These are phyloP conservation scores for Spisula solida DNA, from an alignment of 2,888 invertebrate genomes.

Conservation along the genomic window DNA sequence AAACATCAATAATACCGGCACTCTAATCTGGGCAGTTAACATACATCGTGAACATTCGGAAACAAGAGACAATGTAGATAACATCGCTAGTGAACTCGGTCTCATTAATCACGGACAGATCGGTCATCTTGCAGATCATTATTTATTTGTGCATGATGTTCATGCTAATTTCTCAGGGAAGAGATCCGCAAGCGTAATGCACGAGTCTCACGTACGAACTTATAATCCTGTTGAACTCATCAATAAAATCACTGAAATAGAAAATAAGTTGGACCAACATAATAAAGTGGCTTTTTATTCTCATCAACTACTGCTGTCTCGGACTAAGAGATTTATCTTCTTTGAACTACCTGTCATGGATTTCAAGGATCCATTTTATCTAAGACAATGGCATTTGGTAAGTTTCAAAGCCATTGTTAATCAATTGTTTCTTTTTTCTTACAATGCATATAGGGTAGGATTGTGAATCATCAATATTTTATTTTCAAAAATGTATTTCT, in stretches of 20 bases:
- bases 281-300: slow-evolving; percentile 79
- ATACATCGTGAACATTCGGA: slow-evolving; percentile 24
- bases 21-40: slow-evolving; percentile 63
- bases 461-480: too few species aligned
- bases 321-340: slow-evolving; percentile 71
- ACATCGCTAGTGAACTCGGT: slow-evolving; percentile 71
- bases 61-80: slow-evolving; percentile 16
- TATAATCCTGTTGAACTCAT: slow-evolving; percentile 32
- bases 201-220: slow-evolving; percentile 30
- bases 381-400: slow-evolving; percentile 86
- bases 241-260: slow-evolving; percentile 50
- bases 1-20: slow-evolving; percentile 44
- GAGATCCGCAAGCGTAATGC: slow-evolving; percentile 14
- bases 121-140: slow-evolving; percentile 62
- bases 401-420: slow-evolving; percentile 44
- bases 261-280: slow-evolving; percentile 72
- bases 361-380: slow-evolving; percentile 83
- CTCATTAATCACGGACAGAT: slow-evolving; percentile 73
- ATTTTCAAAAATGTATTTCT: too few species aligned
- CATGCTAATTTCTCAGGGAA: slow-evolving; percentile 23
- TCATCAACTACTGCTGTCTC: slow-evolving; percentile 76
- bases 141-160: slow-evolving; percentile 31
- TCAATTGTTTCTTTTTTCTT: background rate
- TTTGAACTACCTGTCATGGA: slow-evolving; percentile 42
- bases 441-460: too few species aligned